phyloP scores from a whole-genome alignment of 30 jellyfish, hydroid and myxozoan species.

The Phacellophora camtschatica region DNA sequence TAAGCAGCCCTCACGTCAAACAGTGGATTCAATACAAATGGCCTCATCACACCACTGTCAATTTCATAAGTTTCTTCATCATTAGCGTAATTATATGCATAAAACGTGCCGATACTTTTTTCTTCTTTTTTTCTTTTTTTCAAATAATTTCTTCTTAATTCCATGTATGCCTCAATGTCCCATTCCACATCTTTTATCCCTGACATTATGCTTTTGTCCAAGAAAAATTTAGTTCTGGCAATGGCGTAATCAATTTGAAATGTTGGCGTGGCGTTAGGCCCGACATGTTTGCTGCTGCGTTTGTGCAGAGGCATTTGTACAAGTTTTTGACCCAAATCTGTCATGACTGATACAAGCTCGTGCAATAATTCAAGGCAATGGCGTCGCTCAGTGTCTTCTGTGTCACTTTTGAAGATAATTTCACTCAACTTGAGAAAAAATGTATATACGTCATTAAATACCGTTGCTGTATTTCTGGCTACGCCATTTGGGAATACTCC shows the following conservation, averaged over 20 bases:
- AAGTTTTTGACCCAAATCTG: background rate
- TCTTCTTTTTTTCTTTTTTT: background rate
- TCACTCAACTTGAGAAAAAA: background rate
- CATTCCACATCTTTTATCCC: constrained; percentile 4
- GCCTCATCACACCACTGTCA: background rate
- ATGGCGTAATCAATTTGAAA: constrained; percentile 1
- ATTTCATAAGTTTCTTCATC: background rate
- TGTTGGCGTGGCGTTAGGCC: constrained; percentile 49
- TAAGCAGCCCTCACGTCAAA: constrained; percentile 2
- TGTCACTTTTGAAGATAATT: background rate
- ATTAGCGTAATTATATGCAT: background rate
- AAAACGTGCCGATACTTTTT: background rate
- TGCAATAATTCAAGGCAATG: background rate
- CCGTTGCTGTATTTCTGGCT: background rate
- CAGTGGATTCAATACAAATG: background rate
- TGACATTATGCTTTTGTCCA: background rate
- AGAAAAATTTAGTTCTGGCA: background rate
- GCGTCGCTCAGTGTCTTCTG: background rate
- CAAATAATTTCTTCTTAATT: background rate
- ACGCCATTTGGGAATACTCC: constrained; percentile 23
- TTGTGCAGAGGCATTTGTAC: constrained; percentile 16
- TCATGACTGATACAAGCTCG: background rate
- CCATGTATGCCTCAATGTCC: background rate
- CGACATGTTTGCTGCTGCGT: background rate
- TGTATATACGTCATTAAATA: constrained; percentile 34